These are phyloP conservation scores for Limenitis camilla DNA, from an alignment of 2,888 invertebrate species.

Conservation along the genomic window DNA sequence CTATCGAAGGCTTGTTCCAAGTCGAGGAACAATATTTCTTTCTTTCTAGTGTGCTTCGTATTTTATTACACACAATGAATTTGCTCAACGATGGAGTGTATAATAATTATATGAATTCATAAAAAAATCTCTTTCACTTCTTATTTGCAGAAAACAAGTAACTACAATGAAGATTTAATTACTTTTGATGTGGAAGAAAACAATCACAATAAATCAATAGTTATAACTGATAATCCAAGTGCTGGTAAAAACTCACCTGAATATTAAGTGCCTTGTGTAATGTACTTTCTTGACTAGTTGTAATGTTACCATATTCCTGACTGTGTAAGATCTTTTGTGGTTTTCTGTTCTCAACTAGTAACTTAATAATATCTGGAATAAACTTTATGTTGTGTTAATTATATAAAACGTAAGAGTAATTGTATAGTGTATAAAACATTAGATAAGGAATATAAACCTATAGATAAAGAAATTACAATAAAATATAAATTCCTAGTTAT, in stretches of 20 bases:
- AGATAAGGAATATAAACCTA: no score
- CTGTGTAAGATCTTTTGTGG: constrained; percentile 3
- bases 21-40: no score
- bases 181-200: constrained; percentile 61
- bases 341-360: neutral
- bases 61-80: neutral
- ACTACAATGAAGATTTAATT: constrained; percentile 52
- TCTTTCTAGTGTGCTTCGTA: no score
- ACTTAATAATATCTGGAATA: neutral
- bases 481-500: no score
- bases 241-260: constrained; percentile 62
- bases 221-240: constrained; percentile 45
- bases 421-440: no score
- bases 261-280: constrained; percentile 60
- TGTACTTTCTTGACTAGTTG: constrained; percentile 16
- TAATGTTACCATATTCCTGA: constrained; percentile 41
- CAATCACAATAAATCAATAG: constrained; percentile 43
- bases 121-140: constrained; percentile 1
- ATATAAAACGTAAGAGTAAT: no score
- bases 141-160: constrained; percentile 50
- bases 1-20: no score
- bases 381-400: neutral
- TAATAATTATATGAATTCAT: neutral
- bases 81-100: neutral
- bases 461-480: no score